Conservation (phyloP, 2,113 vertebrate genomes). For the Neotoma lepida region DNA sequence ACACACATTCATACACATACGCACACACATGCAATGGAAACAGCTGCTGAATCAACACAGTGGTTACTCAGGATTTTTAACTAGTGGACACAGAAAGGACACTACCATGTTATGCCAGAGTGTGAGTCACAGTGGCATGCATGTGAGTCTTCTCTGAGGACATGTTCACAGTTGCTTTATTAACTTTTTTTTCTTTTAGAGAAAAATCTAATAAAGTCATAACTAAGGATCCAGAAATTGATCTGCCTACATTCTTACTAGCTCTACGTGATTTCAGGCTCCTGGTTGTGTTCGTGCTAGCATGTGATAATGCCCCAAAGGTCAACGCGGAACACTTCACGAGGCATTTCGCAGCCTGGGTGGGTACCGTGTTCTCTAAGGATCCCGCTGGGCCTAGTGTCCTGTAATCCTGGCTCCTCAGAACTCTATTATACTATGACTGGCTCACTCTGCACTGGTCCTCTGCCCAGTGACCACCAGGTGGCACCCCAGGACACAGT, state of each 20-base stretch:
- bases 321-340: accelerated
- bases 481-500: constrained; percentile 24
- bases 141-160: neutral
- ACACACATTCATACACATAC: neutral
- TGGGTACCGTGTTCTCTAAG: accelerated
- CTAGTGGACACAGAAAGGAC: neutral
- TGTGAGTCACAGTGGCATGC: neutral
- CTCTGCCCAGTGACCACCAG: constrained; percentile 46
- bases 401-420: neutral
- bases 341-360: neutral
- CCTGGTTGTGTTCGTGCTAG: neutral
- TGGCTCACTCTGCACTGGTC: neutral
- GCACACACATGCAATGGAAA: neutral
- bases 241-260: neutral
- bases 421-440: accelerated
- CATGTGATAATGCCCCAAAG: accelerated
- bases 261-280: neutral
- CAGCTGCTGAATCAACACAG: neutral
- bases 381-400: accelerated
- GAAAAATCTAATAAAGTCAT: neutral
- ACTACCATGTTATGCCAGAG: neutral
- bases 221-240: no score
- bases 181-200: neutral
- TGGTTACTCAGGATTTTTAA: neutral
- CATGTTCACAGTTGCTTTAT: neutral